Conservation (phyloP, 2,888 invertebrate species). For the Pocota personata region DNA sequence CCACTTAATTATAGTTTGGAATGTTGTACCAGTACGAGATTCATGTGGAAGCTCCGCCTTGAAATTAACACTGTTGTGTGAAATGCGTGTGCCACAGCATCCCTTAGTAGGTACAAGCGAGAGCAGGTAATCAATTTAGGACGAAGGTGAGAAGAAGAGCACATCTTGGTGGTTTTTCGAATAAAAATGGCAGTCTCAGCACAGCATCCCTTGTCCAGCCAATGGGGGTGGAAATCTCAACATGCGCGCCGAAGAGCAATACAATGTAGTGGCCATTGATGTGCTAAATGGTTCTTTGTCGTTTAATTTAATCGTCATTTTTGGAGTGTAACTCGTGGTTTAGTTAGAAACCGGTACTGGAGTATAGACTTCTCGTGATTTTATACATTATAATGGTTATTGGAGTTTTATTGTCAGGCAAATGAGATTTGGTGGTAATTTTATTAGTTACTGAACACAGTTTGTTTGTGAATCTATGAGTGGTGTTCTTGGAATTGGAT, state of each 20-base stretch:
- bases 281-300: conserved; percentile 55
- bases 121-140: conserved; percentile 51
- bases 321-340: conserved; percentile 16
- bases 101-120: conserved; percentile 47
- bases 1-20: conserved; percentile 58
- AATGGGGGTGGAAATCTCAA: conserved; percentile 36
- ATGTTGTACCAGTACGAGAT: background rate
- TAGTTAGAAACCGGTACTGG: conserved; percentile 4
- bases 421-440: conserved; percentile 4
- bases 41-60: conserved; percentile 77
- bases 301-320: conserved; percentile 44
- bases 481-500: background rate
- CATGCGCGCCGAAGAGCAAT: conserved; percentile 47
- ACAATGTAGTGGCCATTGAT: conserved; percentile 30
- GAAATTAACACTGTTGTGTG: conserved; percentile 74
- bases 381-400: background rate
- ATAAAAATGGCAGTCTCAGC: conserved; percentile 65
- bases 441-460: background rate
- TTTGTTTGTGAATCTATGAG: background rate
- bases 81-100: conserved; percentile 41
- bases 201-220: conserved; percentile 53
- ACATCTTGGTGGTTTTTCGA: conserved; percentile 13
- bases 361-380: conserved; percentile 29
- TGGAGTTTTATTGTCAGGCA: conserved; percentile 22
- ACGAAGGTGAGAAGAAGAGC: conserved; percentile 64